Percentiles rank a stretch among this genome's conserved stretches.
Conservation (phyloP, 2,113 vertebrate genomes). For the Lycaon pictus region DNA sequence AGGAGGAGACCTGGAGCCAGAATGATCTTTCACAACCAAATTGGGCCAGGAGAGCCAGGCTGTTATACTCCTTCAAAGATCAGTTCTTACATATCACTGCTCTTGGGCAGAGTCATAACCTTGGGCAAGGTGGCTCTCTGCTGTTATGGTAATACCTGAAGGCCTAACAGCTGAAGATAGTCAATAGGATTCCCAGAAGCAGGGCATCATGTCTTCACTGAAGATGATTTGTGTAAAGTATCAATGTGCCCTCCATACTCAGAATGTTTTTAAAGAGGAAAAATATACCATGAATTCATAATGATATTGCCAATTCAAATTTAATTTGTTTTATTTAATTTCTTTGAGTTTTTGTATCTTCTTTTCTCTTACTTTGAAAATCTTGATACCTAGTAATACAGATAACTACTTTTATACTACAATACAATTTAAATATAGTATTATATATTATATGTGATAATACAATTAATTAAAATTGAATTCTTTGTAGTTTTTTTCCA, state of each 20-base stretch:
- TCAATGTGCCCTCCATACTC: neutral
- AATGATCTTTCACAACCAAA: neutral
- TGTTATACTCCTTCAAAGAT: neutral
- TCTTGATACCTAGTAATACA: neutral
- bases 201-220: neutral
- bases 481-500: neutral
- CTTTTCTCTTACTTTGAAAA: neutral
- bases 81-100: neutral
- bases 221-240: neutral
- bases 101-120: neutral
- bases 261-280: neutral
- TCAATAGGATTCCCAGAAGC: neutral
- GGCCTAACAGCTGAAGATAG: neutral
- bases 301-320: neutral
- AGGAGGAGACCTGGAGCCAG: neutral
- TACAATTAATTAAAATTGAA: neutral
- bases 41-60: neutral
- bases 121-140: neutral
- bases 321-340: neutral
- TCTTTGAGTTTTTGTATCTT: neutral
- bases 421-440: neutral
- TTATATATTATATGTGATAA: neutral
- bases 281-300: neutral
- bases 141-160: neutral
- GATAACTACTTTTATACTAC: neutral